Conservation (phyloP, 1,140 invertebrate genomes). For the Daktulosphaira vitifoliae region DNA sequence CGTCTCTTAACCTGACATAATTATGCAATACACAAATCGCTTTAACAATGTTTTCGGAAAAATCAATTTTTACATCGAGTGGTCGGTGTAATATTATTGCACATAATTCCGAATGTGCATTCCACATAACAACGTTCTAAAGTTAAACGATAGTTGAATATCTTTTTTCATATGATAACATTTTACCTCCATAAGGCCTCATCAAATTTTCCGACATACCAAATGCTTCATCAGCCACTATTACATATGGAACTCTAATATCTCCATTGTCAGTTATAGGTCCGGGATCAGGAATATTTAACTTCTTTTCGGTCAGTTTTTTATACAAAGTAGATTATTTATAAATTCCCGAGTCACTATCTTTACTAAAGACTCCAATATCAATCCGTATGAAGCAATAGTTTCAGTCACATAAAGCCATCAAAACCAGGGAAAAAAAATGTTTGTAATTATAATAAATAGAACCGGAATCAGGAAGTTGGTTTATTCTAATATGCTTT, state of each 20-base stretch:
- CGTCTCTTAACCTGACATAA: conserved; percentile 35
- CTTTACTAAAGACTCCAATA: conserved; percentile 29
- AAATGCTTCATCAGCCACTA: conserved; percentile 45
- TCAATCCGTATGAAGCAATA: conserved; percentile 16
- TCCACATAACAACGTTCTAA: conserved; percentile 39
- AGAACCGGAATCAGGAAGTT: neutral
- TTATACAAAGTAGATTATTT: conserved; percentile 28
- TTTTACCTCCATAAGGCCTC: conserved; percentile 38
- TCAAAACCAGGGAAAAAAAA: neutral
- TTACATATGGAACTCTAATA: conserved; percentile 7
- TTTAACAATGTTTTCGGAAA: conserved; percentile 37
- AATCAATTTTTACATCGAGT: conserved; percentile 37
- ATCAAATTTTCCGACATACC: conserved; percentile 41
- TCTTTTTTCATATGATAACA: conserved; percentile 36
- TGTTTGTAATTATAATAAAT: conserved; percentile 13
- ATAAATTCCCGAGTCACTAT: conserved; percentile 33
- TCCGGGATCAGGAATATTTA: conserved; percentile 16
- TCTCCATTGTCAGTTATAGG: conserved; percentile 2
- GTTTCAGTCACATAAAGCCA: conserved; percentile 18
- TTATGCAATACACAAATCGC: conserved; percentile 34
- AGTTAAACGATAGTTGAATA: conserved; percentile 43
- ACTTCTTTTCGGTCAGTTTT: neutral
- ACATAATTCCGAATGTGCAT: conserved; percentile 41
- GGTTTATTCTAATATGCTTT: conserved; percentile 19
- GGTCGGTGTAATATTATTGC: conserved; percentile 35